Conservation (phyloP, 2,113 vertebrate species). For the Phalacrocorax carbo region DNA sequence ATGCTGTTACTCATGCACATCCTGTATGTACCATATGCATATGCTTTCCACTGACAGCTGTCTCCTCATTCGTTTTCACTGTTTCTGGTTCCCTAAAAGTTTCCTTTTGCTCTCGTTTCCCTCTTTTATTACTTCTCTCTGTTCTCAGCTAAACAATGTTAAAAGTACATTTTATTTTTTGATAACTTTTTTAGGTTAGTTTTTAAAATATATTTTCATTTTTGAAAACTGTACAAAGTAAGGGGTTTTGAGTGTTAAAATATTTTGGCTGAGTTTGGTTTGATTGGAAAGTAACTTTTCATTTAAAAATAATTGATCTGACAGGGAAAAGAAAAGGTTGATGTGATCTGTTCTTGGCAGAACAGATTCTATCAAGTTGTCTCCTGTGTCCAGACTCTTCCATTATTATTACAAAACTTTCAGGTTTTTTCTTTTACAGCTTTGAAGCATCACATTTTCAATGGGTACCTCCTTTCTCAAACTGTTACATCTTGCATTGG, state of each 20-base stretch:
- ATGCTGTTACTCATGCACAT: fast-evolving
- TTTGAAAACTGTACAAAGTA: not conserved
- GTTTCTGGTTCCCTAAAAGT: not conserved
- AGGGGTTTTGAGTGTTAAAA: not conserved
- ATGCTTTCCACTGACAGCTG: not conserved
- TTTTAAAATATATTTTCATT: not conserved
- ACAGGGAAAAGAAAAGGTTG: not conserved
- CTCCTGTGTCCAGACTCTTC: not conserved
- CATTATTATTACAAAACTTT: not conserved
- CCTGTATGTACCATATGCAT: not conserved
- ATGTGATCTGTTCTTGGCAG: not conserved
- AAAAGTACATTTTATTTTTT: not conserved
- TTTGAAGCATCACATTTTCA: not conserved
- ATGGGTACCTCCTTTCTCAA: not conserved
- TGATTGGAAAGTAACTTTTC: not conserved
- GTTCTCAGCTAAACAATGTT: not conserved
- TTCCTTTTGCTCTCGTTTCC: not conserved
- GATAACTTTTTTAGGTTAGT: not conserved
- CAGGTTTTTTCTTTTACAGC: not conserved
- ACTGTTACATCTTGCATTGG: not conserved
- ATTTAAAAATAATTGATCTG: not conserved
- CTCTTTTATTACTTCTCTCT: not conserved
- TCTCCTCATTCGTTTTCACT: not conserved
- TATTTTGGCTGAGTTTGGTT: not conserved
- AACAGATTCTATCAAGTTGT: not conserved